These are phyloP conservation scores for Eupithecia vulgata DNA, from an alignment of 2,888 invertebrate genomes.

Conservation along the genomic window DNA sequence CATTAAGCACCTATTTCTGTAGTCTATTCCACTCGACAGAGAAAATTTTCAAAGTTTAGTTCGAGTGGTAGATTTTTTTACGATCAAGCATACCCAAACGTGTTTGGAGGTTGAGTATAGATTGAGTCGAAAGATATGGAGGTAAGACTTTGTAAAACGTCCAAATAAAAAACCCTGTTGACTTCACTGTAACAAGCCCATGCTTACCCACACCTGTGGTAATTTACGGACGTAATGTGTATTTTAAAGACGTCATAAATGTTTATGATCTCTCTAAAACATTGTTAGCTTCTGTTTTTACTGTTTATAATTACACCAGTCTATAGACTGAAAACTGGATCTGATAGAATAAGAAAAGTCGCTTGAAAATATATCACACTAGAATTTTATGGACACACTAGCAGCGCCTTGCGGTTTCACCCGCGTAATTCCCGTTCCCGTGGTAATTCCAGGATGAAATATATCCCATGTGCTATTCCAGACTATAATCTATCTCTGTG, in stretches of 20 bases:
- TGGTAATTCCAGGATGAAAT: too few relatives aligned
- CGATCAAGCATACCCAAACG: too few relatives aligned
- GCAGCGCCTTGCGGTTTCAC: too few relatives aligned
- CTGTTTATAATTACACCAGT: not conserved
- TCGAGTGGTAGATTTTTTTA: too few relatives aligned
- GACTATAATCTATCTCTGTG: too few relatives aligned
- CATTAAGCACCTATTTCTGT: too few relatives aligned
- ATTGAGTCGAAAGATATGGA: too few relatives aligned
- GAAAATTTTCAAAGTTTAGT: too few relatives aligned
- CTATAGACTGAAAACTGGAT: not conserved
- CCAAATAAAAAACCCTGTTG: not conserved
- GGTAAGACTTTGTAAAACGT: not conserved
- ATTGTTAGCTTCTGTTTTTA: constrained; percentile 3
- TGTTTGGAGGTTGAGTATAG: too few relatives aligned
- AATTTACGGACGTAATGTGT: not conserved
- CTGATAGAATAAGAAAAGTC: not conserved
- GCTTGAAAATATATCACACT: not conserved
- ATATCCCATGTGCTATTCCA: too few relatives aligned
- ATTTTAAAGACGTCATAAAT: constrained; percentile 5
- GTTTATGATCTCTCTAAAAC: constrained; percentile 8
- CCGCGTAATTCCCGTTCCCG: too few relatives aligned
- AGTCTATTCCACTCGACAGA: too few relatives aligned
- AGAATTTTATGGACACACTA: not conserved
- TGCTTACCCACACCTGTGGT: not conserved
- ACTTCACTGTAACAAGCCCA: not conserved